Percentiles rank a stretch among this genome's conserved stretches.
phyloP scores from a whole-genome alignment of 2,797 vertebrate species.

The Darevskia mixta region DNA sequence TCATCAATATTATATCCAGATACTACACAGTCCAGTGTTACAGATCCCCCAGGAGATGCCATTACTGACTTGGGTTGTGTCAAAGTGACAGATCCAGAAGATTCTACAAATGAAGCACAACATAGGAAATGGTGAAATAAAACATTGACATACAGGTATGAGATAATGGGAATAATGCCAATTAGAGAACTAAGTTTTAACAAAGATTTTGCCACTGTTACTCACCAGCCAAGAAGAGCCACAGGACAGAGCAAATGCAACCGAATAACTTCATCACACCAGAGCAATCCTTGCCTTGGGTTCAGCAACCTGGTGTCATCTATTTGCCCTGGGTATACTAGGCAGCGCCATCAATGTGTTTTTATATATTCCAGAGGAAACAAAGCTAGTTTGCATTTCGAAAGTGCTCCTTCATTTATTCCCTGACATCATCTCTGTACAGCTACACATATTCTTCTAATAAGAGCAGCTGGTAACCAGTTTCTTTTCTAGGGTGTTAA shows the following conservation, averaged over 20 bases:
- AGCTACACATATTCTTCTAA: background rate
- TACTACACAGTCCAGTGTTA: slow-evolving; percentile 33
- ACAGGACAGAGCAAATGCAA: background rate
- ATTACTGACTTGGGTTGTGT: background rate
- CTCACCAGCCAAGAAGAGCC: slow-evolving; percentile 2
- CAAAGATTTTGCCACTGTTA: background rate
- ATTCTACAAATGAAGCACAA: background rate
- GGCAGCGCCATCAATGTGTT: too few species aligned
- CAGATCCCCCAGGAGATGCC: background rate
- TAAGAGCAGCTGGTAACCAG: background rate
- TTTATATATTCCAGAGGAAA: background rate
- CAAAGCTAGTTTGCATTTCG: slow-evolving; percentile 6
- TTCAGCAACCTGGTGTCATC: background rate
- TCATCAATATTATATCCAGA: slow-evolving; percentile 45
- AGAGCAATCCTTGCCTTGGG: background rate
- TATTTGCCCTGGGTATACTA: background rate
- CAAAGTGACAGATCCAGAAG: background rate
- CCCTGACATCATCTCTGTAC: background rate
- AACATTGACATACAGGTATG: background rate
- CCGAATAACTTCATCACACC: background rate
- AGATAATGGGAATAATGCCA: background rate
- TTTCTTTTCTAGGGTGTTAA: background rate
- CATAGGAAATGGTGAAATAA: background rate
- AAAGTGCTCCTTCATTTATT: background rate
- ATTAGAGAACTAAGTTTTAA: background rate